Base-by-base conservation (phyloP, 1,140 invertebrate species). In the Mercenaria mercenaria region DNA sequence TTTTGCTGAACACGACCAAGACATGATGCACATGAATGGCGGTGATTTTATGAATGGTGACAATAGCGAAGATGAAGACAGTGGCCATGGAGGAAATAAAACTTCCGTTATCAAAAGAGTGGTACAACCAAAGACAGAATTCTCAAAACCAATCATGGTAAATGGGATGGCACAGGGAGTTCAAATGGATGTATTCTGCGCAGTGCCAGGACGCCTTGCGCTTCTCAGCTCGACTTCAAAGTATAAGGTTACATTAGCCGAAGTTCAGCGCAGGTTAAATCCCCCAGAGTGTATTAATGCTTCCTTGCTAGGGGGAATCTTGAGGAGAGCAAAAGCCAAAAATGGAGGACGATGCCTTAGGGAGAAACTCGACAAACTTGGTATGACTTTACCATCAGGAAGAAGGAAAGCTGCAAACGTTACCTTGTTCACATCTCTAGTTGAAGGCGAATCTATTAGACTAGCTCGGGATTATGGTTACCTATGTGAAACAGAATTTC, bases 251-350 rank as follows among this genome's bases (percentile, higher is more conserved):
- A 99, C 99, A 34, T 98, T 99, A 80, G 99, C 98, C 11, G 99
- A 99, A 97, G 99, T 99, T 72, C 99, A 99, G 96, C 97, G 99
- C 94, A 96, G 99, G 93, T 97, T 99, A 81, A 99, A 98, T 77
- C 99, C 99, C 43, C 99, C 99, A 0, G 99, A 99, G 97, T 99
- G 99, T 96, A 97, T 99, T 77, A 99, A 99, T 96, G 99, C 99
- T n/a, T 99, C 99, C 56, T 97, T 99, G 32, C 97, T 99, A 56
- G 99, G 99, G 41, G 99, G 99, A 47, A 99, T 99, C 37, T 97
- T 99, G n/a, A 97, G 99, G 96, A 59, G 99, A 96, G 99, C 99
- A 59, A 99, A 99, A 96, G 99, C 99, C 92, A 99, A 99, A 97
- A 99, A 99, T 96, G 99, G 99, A 39, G 99, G 99, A 18, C 97